A percentile compares a stretch with the other conserved stretches of the same genome.
Conservation (phyloP, 2,113 vertebrate species). For the Chamaea fasciata region DNA sequence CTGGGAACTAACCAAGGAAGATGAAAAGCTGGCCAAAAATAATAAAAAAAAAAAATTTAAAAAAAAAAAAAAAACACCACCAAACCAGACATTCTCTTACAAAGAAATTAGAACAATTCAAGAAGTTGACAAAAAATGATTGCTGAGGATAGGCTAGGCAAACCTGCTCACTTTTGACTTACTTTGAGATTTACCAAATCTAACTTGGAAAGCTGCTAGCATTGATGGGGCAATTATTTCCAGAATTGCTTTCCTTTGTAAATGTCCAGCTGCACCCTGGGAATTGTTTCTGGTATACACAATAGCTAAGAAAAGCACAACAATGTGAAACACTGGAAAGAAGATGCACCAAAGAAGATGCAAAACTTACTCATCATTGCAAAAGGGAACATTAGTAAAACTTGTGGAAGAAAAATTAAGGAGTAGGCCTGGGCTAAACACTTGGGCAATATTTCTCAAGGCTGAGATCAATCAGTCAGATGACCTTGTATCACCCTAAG, state of each 20-base stretch:
- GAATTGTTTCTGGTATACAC: not conserved
- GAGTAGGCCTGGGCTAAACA: not conserved
- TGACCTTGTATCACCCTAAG: not conserved
- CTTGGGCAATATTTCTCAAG: not conserved
- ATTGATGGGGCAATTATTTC: not conserved
- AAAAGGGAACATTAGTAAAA: not conserved
- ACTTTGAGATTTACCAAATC: not conserved
- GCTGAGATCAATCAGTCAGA: not conserved
- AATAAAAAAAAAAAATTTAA: no score
- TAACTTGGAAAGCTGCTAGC: not conserved
- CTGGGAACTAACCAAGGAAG: conserved; percentile 15
- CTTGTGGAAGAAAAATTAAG: not conserved
- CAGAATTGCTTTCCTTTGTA: not conserved
- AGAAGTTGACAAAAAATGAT: not conserved
- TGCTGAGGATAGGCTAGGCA: not conserved
- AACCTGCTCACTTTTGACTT: not conserved
- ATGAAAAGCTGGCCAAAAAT: conserved; percentile 14
- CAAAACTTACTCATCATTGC: not conserved
- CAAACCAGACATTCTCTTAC: not conserved
- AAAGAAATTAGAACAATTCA: not conserved
- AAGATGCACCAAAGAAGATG: not conserved
- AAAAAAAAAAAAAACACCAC: no score
- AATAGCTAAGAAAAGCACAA: not conserved
- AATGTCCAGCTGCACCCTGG: not conserved
- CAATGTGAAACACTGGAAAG: not conserved